A percentile compares a stretch with the other conserved stretches of the same genome.
Conservation (phyloP, 2,888 invertebrate species). For the Blera fallax region DNA sequence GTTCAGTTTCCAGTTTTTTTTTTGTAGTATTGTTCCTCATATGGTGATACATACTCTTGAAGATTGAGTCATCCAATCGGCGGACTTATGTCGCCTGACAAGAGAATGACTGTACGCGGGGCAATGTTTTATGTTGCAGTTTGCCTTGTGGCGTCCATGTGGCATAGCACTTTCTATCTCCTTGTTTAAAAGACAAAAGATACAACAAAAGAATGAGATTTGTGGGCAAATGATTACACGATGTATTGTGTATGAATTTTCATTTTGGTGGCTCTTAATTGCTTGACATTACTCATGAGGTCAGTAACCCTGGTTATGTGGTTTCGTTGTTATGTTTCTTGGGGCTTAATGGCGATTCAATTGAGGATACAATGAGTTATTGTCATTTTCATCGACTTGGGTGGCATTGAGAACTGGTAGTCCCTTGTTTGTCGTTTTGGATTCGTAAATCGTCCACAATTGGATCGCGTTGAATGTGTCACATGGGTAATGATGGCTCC, state of each 20-base stretch:
- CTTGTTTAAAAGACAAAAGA: conserved; percentile 25
- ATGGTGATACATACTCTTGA: not conserved
- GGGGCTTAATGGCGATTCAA: not conserved
- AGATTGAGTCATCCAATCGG: conserved; percentile 17
- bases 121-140: conserved; percentile 39
- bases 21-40: not conserved
- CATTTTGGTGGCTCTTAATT: not conserved
- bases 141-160: conserved; percentile 46
- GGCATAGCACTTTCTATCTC: conserved; percentile 19
- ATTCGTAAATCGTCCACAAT: no score
- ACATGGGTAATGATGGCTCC: no score
- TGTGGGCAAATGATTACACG: conserved; percentile 5
- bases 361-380: no score
- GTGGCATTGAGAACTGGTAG: no score
- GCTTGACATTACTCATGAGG: not conserved
- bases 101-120: conserved; percentile 19
- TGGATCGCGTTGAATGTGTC: no score
- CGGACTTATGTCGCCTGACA: not conserved
- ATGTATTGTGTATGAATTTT: not conserved
- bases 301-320: not conserved
- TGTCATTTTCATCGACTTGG: no score
- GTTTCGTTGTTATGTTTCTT: not conserved
- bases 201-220: conserved; percentile 17
- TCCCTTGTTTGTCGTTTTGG: no score
- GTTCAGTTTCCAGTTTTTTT: not conserved